Evolutionary conservation across 2,797 vertebrate species (phyloP).

Genomic region (Microchirus variegatus): DNA sequence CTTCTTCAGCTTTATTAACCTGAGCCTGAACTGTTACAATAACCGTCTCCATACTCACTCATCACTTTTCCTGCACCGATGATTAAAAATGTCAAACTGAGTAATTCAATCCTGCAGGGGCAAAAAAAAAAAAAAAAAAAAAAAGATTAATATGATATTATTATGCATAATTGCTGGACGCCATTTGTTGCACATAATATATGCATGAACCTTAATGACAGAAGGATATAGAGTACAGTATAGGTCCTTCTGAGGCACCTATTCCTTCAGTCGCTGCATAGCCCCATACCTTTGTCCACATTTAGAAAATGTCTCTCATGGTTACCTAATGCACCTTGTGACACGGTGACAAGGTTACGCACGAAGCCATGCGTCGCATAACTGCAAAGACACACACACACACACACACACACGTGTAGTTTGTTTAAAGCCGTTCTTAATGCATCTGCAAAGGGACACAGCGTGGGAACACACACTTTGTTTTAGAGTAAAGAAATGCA

Average conservation of each 20-base stretch:
- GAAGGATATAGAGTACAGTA: slow-evolving; percentile 57
- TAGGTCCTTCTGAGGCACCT: slow-evolving; percentile 68
- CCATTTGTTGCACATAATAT: slow-evolving; percentile 24
- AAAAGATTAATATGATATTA: slow-evolving; percentile 2
- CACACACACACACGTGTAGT: slow-evolving; percentile 33
- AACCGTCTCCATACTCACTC: too few species aligned
- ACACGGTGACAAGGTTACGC: slow-evolving; percentile 80
- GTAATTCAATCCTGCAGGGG: background rate
- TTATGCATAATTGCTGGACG: slow-evolving; percentile 16
- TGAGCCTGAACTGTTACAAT: slow-evolving; percentile 7
- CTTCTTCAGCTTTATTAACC: slow-evolving; percentile 13
- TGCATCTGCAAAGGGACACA: slow-evolving; percentile 6
- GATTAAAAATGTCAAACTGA: background rate
- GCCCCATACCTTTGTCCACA: slow-evolving; percentile 82
- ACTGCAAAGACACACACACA: slow-evolving; percentile 31
- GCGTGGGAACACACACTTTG: too few species aligned
- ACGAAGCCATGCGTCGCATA: slow-evolving; percentile 68
- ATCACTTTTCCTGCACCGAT: too few species aligned
- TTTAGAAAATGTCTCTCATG: slow-evolving; percentile 84
- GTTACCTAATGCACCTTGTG: slow-evolving; percentile 83
- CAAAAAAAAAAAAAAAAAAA: too few species aligned
- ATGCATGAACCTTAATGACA: slow-evolving; percentile 54
- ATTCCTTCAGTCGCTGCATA: slow-evolving; percentile 81
- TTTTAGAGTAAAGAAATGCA: too few species aligned
- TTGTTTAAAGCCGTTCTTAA: background rate